Evolutionary conservation across 2,888 invertebrate species (phyloP), one percentile per base, ranked within the genome.

Genomic region (Caradrina kadenii): DNA sequence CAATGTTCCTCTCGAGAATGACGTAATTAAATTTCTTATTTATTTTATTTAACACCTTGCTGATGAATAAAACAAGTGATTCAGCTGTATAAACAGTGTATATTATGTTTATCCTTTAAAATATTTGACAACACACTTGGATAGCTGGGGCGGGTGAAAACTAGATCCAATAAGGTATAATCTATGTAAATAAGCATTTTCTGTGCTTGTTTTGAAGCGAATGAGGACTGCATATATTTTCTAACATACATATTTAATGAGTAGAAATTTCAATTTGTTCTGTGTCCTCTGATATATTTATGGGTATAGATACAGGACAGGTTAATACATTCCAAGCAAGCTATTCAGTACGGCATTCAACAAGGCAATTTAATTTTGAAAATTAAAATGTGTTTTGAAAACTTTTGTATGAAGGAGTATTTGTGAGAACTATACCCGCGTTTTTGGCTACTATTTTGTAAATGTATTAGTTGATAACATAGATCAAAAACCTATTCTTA

Each of bases 11-110:
- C 42, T 62, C 26, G 62, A 53, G 64, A 53, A 63, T 63, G n/a
- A 50, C 6, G 68, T 59, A 72, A 81, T 85, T 81, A 76, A 72
- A 73, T 73, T 63, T 63, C 69, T 77, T 84, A 69, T 82, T 82
- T 83, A 81, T 83, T 73, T 74, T 58, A 66, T 69, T 56, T 49
- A 67, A 62, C 76, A 69, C 72, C 75, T 73, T 66, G 48, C 22
- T 19, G 54, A 64, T 42, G 69, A 49, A 71, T 64, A 59, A 52
- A 63, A 78, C 67, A 50, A 58, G 66, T 50, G 45, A 61, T 70
- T 73, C 48, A 64, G 56, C 42, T 62, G 49, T 69, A 75, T 80
- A 70, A 72, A 80, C 54, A 59, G 17, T 55, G 31, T 22, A 64
- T 39, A 49, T 67, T 63, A 70, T 63, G 50, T 62, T 21, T 31